A percentile compares a stretch with the other conserved stretches of the same genome.
Conservation (phyloP, 2,797 vertebrate species). For the Eupleurogrammus muticus region DNA sequence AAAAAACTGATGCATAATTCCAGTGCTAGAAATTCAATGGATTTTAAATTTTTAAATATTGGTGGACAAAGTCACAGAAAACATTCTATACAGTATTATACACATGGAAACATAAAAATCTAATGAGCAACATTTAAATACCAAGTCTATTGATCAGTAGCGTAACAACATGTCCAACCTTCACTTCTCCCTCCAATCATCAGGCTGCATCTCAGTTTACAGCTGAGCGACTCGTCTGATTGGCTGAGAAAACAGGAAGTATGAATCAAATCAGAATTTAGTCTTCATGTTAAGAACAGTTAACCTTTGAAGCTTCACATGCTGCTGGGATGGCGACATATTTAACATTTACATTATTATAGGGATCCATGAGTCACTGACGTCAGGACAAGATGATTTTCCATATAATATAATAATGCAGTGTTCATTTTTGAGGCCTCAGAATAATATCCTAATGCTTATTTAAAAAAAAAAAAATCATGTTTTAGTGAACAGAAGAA, state of each 20-base stretch:
- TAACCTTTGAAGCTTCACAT: slow-evolving; percentile 3
- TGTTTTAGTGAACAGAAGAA: too few species aligned
- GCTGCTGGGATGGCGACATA: slow-evolving; percentile 12
- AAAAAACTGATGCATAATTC: too few species aligned
- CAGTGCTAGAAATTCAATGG: too few species aligned
- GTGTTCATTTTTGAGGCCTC: slow-evolving; percentile 16
- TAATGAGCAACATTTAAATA: slow-evolving; percentile 13
- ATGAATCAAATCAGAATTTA: background rate
- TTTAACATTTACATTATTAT: slow-evolving; percentile 6
- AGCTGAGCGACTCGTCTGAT: background rate
- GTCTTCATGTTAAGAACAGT: background rate
- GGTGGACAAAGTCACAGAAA: too few species aligned
- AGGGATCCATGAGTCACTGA: slow-evolving; percentile 22
- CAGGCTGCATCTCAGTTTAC: slow-evolving; percentile 4
- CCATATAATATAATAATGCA: slow-evolving; percentile 4
- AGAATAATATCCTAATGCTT: background rate
- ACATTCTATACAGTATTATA: slow-evolving; percentile 27
- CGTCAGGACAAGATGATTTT: slow-evolving; percentile 11
- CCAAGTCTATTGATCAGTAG: slow-evolving; percentile 12
- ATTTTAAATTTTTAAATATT: too few species aligned
- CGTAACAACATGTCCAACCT: background rate
- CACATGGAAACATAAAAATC: slow-evolving; percentile 8
- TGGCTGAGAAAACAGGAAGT: slow-evolving; percentile 3
- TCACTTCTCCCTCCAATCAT: background rate
- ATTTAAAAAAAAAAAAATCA: too few species aligned